Base-by-base conservation (phyloP, 64 coral and sea anemone genomes). In the Montipora sp. region DNA sequence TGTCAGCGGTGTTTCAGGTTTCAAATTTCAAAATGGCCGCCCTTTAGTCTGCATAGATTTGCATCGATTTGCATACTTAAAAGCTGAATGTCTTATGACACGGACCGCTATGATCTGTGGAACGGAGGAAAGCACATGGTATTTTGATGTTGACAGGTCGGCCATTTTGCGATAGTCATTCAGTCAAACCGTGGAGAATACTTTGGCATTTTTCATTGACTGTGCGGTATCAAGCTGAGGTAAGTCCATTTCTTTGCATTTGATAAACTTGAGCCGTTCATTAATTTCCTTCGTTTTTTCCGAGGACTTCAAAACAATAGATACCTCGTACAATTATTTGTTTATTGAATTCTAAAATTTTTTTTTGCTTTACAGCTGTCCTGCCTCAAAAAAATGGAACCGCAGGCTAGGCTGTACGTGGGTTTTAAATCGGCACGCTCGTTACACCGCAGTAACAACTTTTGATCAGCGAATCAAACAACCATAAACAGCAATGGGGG, bases 21-120 rank as follows among this genome's bases (percentile, higher is more conserved):
- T 73, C 51, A 88, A 75, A 88, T 58, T 88, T 88, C 50, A 88
- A 88, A 88, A 77, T 88, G 68, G 73, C 87, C 87, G 87, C 87
- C 59, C 72, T 88, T 77, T 88, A 76, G 72, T 88, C 72, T 88
- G 58, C 87, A 59, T 88, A 44, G 51, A 57, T 57, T 57, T 57
- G 51, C 51, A 57, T 57, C 51, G 75, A 74, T 59, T 77, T 55
- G 75, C 72, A 73, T 48, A 87, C 44, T 43, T 49, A 87, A 87
- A 45, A 87, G n/a, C 83, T 87, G 36, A 72, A 87, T 87, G 49
- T 49, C 83, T 72, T 71, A 59, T 75, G 20, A 88, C 87, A 59
- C 16, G 43, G 19, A 2, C 51, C 71, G 69, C 85, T 75, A 88
- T 75, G 85, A 88, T 75, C 71, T 88, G 71, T 88, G 86, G 86